Evolutionary conservation across 2,888 invertebrate species (phyloP).

Genomic region (Chrysolina americana): DNA sequence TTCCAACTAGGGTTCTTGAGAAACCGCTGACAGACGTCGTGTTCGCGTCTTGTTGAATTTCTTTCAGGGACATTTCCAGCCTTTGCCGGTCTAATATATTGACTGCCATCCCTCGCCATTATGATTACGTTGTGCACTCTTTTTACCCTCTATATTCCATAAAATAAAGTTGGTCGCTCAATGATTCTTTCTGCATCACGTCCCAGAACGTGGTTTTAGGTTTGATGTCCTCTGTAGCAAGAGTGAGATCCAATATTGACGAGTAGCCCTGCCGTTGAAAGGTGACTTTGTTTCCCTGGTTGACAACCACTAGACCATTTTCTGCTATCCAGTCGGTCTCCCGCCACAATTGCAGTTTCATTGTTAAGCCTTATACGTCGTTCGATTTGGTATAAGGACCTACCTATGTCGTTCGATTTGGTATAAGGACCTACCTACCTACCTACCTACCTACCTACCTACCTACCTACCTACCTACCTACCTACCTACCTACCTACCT

Average conservation of each 20-base stretch:
- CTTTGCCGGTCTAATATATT: not conserved
- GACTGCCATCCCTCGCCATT: not conserved
- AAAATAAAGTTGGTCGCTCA: not conserved
- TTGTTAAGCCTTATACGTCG: not conserved
- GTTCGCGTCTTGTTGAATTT: not conserved
- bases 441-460: too few species aligned
- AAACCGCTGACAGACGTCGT: not conserved
- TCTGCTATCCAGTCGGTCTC: conserved; percentile 10
- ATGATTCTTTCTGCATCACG: not conserved
- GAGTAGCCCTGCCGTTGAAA: not conserved
- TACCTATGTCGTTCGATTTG: too few species aligned
- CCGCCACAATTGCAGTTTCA: not conserved
- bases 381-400: not conserved
- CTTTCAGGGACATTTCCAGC: not conserved
- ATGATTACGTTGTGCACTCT: not conserved
- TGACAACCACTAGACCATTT: not conserved
- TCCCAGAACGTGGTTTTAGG: not conserved
- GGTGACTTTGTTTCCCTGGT: not conserved
- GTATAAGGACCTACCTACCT: not conserved
- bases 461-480: too few species aligned
- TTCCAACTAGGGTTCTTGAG: not conserved
- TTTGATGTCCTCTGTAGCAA: too few species aligned
- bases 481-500: too few species aligned
- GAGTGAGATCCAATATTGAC: conserved; percentile 4
- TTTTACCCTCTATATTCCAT: not conserved